Base-by-base conservation (phyloP, 2,888 invertebrate species). In the Oegoconia quadripuncta region DNA sequence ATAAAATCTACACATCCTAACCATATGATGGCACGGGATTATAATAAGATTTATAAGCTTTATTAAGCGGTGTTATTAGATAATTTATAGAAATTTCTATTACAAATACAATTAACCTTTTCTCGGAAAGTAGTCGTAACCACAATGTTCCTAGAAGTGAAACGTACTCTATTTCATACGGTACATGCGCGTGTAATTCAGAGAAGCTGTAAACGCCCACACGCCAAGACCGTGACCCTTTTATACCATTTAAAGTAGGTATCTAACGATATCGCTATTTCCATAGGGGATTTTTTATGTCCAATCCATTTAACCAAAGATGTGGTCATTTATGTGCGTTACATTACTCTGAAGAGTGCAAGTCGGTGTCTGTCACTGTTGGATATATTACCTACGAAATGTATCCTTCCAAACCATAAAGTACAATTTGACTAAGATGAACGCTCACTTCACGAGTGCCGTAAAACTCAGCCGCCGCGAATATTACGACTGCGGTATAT, bases 381-480 rank as follows among this genome's bases (percentile, higher is more conserved):
- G 51, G 52, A 61, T 62, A 59, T 63, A 62, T 59, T 46, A 47
- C 52, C 44, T 45, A 41, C 47, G 48, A 57, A 62, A 60, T 64
- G 57, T 59, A 59, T 54, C 45, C 50, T 50, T 52, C 47, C 46
- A 48, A 50, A 48, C 50, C 58, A 59, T 65, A 60, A 73, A 73
- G 63, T 63, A 64, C 57, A 68, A 74, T 71, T 73, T 72, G 49
- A 65, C 51, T 59, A 56, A 65, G 66, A 74, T 55, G 65, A 66
- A 73, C 63, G 62, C 45, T 58, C 52, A 54, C 57, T 64, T 65
- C 52, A 55, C 55, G 47, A 48, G 50, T 39, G 53, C 56, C 57
- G 62, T 74, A 71, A 74, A 74, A 64, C 47, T 50, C 39, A 42
- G 50, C 52, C 47, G 47, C 55, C 44, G 43, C 34, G 41, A 42